Evolutionary conservation across 2,797 vertebrate genomes (phyloP).

Genomic region (Periparus ater): DNA sequence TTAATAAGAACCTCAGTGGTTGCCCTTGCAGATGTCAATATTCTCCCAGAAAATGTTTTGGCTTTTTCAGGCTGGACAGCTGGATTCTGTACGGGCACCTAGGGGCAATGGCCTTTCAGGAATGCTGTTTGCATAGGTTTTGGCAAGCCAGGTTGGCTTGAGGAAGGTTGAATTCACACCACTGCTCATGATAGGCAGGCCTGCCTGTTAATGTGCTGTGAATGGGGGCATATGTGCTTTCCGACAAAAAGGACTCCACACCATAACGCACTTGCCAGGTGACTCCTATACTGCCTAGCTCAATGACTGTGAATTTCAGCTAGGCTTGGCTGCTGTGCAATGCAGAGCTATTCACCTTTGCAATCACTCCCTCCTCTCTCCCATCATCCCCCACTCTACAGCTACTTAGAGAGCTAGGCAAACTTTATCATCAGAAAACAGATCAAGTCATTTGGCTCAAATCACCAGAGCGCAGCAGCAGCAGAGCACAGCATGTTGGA

Average conservation of each 20-base stretch:
- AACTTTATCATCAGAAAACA: background rate
- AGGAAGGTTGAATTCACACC: background rate
- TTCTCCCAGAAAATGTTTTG: background rate
- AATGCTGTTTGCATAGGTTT: background rate
- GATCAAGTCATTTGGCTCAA: background rate
- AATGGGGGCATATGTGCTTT: background rate
- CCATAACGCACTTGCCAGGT: background rate
- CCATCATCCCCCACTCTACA: background rate
- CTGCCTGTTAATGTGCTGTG: background rate
- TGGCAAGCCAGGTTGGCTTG: background rate
- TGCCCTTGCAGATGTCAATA: background rate
- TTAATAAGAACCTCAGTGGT: accelerated
- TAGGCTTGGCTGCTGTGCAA: background rate
- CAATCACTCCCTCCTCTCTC: background rate
- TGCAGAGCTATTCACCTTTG: background rate
- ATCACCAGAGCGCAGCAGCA: background rate
- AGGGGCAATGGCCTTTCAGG: background rate
- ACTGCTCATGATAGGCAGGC: background rate
- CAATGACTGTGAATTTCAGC: background rate
- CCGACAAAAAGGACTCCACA: background rate
- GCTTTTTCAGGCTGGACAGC: background rate
- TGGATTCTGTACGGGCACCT: background rate
- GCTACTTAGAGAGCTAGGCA: background rate
- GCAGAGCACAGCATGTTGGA: background rate
- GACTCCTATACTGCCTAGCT: background rate